A percentile compares a stretch with the other conserved stretches of the same genome.
These are phyloP conservation scores for Zoanthus sociatus DNA, from an alignment of 92 coral and sea anemone species.

Conservation along the genomic window DNA sequence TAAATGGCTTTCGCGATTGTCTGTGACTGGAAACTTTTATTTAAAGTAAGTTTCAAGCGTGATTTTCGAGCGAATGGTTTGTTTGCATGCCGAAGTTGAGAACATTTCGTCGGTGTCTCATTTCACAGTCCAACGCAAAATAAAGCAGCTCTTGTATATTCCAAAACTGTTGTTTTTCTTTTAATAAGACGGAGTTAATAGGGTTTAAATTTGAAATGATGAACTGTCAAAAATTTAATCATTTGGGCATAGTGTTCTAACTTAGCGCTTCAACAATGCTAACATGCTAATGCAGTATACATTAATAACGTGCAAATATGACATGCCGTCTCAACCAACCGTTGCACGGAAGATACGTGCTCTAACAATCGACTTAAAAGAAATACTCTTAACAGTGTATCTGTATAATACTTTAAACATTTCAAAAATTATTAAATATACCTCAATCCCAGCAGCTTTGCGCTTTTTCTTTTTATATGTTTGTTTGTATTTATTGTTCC, in stretches of 20 bases:
- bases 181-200: neutral
- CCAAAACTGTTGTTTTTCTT: neutral
- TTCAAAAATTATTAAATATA: constrained; percentile 35
- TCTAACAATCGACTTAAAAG: neutral
- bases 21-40: neutral
- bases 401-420: neutral
- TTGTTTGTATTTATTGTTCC: constrained; percentile 98
- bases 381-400: neutral
- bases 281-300: constrained; percentile 9
- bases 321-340: constrained; percentile 18
- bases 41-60: constrained; percentile 17
- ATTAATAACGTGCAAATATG: constrained; percentile 8
- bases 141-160: constrained; percentile 9
- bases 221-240: neutral
- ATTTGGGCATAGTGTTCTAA: neutral
- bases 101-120: constrained; percentile 25
- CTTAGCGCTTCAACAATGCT: constrained; percentile 10
- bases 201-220: neutral
- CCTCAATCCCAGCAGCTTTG: constrained; percentile 81
- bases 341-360: neutral
- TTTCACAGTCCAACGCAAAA: constrained; percentile 16
- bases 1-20: neutral
- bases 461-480: constrained; percentile 98
- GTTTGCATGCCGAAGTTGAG: constrained; percentile 53
- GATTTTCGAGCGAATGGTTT: constrained; percentile 2